phyloP scores from a whole-genome alignment of 1,140 invertebrate genomes.

The Dysdera silvatica region DNA sequence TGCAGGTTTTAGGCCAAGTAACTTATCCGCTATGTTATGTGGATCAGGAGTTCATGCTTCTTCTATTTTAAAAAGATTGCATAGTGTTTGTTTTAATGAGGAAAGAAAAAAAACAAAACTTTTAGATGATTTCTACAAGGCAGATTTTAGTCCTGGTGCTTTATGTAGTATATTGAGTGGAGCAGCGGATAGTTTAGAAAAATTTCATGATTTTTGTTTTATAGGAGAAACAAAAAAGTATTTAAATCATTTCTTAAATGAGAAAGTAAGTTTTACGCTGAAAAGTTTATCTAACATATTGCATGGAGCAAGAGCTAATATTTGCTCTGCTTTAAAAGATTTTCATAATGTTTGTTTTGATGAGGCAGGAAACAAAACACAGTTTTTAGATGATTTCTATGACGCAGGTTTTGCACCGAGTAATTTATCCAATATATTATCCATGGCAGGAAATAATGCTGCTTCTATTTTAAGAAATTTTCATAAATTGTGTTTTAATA shows the following conservation, averaged over 20 bases:
- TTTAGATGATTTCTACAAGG: slow-evolving; percentile 4
- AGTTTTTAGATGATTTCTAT: too few relatives aligned
- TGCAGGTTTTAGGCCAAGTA: not conserved
- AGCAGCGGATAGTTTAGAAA: not conserved
- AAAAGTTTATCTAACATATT: not conserved
- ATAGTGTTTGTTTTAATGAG: not conserved
- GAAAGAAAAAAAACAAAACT: slow-evolving; percentile 1
- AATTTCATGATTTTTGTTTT: slow-evolving; percentile 16
- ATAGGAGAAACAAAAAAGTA: not conserved
- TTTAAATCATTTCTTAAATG: not conserved
- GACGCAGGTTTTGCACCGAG: too few relatives aligned
- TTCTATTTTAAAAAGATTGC: slow-evolving; percentile 9
- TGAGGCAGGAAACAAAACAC: too few relatives aligned
- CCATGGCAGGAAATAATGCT: too few relatives aligned
- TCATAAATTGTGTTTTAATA: too few relatives aligned
- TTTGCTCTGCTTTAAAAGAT: slow-evolving; percentile 1
- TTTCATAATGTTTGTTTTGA: slow-evolving; percentile 4
- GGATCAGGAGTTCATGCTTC: not conserved
- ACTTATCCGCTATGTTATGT: not conserved
- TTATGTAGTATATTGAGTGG: slow-evolving; percentile 2
- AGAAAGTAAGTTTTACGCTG: not conserved
- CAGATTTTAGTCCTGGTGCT: not conserved
- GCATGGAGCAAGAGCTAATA: slow-evolving; percentile 1
- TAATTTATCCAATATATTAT: too few relatives aligned
- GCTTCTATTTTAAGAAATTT: too few relatives aligned